A percentile compares a stretch with the other conserved stretches of the same genome.
phyloP scores from a whole-genome alignment of 2,797 vertebrate genomes.

The Lepilemur septentrionalis region DNA sequence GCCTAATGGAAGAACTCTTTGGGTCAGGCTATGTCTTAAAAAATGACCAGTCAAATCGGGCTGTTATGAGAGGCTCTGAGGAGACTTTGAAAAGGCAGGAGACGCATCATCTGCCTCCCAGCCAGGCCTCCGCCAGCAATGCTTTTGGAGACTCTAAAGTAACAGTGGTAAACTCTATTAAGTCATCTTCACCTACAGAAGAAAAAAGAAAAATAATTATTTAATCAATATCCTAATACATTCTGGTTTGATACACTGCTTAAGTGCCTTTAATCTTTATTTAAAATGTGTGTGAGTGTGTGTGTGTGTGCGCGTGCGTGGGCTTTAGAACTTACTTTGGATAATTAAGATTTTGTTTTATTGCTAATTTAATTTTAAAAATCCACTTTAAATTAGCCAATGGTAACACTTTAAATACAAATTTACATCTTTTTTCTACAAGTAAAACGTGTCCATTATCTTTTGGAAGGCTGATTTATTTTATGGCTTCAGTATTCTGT shows the following conservation, averaged over 20 bases:
- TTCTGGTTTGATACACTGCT: not conserved
- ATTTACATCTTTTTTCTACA: not conserved
- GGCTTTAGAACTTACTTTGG: not conserved
- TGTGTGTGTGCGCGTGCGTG: not conserved
- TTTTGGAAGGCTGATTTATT: not conserved
- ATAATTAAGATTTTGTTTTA: slow-evolving; percentile 14
- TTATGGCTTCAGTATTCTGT: not conserved
- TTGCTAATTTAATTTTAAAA: slow-evolving; percentile 17
- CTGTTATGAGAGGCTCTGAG: rapidly evolving
- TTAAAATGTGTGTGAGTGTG: not conserved
- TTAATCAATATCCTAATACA: not conserved
- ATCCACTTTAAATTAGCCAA: not conserved
- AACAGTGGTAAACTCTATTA: not conserved
- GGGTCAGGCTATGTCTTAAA: slow-evolving; percentile 63
- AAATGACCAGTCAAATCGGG: not conserved
- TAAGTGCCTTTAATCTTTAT: not conserved
- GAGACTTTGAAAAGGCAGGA: not conserved
- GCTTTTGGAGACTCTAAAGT: slow-evolving; percentile 30
- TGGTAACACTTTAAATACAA: slow-evolving; percentile 45
- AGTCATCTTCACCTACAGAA: slow-evolving; percentile 2
- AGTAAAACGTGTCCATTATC: not conserved
- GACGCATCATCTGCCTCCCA: rapidly evolving
- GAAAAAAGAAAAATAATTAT: not conserved
- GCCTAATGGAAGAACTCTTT: slow-evolving; percentile 79
- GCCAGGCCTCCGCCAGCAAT: not conserved